phyloP scores from a whole-genome alignment of 2,797 vertebrate species.

The Ispidina lecontei region DNA sequence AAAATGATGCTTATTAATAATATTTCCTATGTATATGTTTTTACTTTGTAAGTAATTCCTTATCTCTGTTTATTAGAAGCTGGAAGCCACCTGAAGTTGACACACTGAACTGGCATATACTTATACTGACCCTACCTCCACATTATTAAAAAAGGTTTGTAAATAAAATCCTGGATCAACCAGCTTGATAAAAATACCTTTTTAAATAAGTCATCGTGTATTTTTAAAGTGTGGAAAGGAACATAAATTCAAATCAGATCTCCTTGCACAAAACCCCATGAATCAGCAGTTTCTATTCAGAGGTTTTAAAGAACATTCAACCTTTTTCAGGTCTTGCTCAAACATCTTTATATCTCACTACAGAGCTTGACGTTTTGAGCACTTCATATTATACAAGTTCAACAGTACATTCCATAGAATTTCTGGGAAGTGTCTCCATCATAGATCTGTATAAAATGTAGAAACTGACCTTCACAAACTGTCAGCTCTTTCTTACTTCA shows the following conservation, averaged over 20 bases:
- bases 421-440: conserved; percentile 28
- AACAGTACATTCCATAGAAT: conserved; percentile 21
- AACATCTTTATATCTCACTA: neutral
- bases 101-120: neutral
- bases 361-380: neutral
- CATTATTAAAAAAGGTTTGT: neutral
- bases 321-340: neutral
- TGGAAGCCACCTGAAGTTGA: conserved; percentile 10
- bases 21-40: neutral
- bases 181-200: neutral
- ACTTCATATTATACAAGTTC: neutral
- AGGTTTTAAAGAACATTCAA: neutral
- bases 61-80: neutral
- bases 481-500: neutral
- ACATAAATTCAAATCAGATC: neutral
- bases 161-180: neutral
- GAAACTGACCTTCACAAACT: conserved; percentile 15
- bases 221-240: neutral
- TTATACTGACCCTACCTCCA: neutral
- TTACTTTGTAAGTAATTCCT: neutral
- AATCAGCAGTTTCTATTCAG: neutral
- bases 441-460: neutral
- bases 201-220: neutral
- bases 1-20: neutral
- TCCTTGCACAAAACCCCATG: neutral